These are phyloP conservation scores for Ochropleura plecta DNA, from an alignment of 2,888 invertebrate genomes.

Conservation along the genomic window DNA sequence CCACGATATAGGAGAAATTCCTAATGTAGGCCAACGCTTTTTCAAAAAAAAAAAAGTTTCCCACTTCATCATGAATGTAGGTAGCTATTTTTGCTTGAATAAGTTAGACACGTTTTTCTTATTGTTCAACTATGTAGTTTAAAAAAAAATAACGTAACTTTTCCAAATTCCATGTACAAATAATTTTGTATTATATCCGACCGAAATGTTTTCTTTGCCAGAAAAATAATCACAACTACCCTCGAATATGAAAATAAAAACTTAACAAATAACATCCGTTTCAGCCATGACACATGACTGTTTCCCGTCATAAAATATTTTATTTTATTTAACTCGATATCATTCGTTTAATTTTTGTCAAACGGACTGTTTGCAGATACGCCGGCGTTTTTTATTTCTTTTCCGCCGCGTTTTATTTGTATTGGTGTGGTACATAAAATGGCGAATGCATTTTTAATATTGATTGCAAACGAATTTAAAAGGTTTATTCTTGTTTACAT, in stretches of 20 bases:
- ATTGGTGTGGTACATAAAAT: constrained; percentile 27
- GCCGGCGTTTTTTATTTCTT: constrained; percentile 29
- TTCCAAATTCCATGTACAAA: neutral
- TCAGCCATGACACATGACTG: constrained; percentile 14
- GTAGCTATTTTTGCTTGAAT: neutral
- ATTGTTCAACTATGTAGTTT: neutral
- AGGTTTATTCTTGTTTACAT: neutral
- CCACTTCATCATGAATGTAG: neutral
- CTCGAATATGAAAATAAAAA: constrained; percentile 3
- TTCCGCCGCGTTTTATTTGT: constrained; percentile 21
- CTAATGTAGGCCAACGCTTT: no score
- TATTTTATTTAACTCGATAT: constrained; percentile 28
- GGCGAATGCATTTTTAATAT: neutral
- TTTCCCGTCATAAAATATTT: constrained; percentile 35
- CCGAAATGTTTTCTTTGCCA: neutral
- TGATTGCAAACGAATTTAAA: neutral
- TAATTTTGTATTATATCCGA: neutral
- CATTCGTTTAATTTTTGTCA: constrained; percentile 45
- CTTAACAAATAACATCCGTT: constrained; percentile 3
- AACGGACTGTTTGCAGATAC: constrained; percentile 25
- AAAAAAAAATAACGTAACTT: neutral
- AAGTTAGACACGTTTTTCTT: neutral
- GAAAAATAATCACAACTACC: constrained; percentile 9
- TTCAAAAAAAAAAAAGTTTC: no score
- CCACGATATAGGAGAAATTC: no score